Evolutionary conservation across 2,797 vertebrate genomes (phyloP).

Genomic region (Myripristis murdjan): DNA sequence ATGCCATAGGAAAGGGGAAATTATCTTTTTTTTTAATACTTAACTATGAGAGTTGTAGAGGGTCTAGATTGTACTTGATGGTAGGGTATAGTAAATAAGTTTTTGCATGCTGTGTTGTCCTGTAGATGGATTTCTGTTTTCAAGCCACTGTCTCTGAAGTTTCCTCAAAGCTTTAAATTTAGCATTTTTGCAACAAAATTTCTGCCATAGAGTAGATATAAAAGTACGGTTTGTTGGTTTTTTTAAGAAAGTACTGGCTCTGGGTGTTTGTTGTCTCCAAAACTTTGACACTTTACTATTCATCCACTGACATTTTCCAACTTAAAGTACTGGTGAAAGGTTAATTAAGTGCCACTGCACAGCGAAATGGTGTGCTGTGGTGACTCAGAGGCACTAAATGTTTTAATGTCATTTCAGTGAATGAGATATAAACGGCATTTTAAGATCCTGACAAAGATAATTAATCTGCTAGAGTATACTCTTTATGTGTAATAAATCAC

Average conservation of each 20-base stretch:
- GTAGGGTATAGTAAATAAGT: conserved; percentile 1
- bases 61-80: conserved; percentile 16
- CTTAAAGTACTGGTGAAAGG: background rate
- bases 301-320: background rate
- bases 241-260: background rate
- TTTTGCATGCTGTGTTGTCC: conserved; percentile 27
- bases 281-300: background rate
- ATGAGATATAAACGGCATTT: too few species aligned
- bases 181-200: conserved; percentile 2
- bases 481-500: too few species aligned
- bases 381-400: background rate
- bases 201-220: background rate
- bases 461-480: background rate
- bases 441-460: conserved; percentile 22
- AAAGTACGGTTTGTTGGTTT: conserved; percentile 27
- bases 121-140: conserved; percentile 22
- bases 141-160: background rate
- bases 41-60: too few species aligned
- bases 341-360: background rate
- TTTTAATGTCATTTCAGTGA: too few species aligned
- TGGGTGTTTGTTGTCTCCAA: background rate
- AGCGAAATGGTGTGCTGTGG: background rate
- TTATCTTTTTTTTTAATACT: too few species aligned
- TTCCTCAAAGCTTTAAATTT: background rate
- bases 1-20: background rate